Conservation (phyloP, 2,888 invertebrate species). For the Oasisia sp. region DNA sequence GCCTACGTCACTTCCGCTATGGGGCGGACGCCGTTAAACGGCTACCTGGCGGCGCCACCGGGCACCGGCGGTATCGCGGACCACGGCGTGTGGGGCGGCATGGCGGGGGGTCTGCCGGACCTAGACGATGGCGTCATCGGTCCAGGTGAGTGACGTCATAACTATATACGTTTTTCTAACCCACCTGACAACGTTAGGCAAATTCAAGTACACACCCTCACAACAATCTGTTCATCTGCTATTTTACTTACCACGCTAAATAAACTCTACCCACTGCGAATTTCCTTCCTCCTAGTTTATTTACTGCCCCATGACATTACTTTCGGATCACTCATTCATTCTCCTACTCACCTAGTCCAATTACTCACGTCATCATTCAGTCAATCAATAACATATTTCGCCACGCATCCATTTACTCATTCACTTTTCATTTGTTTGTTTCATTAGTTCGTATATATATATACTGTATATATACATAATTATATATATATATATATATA, state of each 20-base stretch:
- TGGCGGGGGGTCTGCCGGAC: background rate
- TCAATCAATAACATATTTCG: background rate
- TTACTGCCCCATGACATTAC: no score
- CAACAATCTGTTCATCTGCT: no score
- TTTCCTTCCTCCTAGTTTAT: no score
- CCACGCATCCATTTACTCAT: background rate
- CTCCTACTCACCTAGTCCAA: no score
- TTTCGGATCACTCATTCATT: no score
- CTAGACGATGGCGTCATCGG: background rate
- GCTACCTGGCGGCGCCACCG: background rate
- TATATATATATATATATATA: no score
- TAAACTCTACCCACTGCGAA: no score
- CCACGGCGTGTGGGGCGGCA: background rate
- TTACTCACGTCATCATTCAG: no score
- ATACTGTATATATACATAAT: no score
- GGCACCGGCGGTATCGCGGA: background rate
- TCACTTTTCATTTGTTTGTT: no score
- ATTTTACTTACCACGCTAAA: no score
- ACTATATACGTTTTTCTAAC: background rate
- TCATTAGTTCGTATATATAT: no score
- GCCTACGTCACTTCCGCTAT: constrained; percentile 1
- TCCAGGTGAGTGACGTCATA: background rate
- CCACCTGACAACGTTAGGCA: background rate
- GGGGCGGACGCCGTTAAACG: background rate
- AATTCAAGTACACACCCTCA: background rate